phyloP scores from a whole-genome alignment of 2,113 vertebrate genomes.

The Cygnus atratus region DNA sequence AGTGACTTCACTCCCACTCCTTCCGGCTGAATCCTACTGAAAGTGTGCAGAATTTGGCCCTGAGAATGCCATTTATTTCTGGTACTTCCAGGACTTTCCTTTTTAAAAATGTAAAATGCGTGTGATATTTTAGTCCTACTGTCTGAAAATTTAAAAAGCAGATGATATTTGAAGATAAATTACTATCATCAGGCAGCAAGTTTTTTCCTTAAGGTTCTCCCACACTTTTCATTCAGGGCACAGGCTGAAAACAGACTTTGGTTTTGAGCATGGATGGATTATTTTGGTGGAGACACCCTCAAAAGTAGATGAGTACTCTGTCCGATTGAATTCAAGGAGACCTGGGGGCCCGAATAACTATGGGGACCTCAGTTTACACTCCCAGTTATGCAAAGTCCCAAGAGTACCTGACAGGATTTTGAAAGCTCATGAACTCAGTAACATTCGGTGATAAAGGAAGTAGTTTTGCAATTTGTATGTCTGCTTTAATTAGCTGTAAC shows the following conservation, averaged over 20 bases:
- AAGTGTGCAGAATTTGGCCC: slow-evolving; percentile 42
- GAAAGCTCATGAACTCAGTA: not conserved
- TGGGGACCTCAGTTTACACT: not conserved
- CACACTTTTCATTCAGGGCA: not conserved
- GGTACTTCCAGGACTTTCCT: slow-evolving; percentile 32
- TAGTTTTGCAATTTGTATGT: not conserved
- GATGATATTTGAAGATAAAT: slow-evolving; percentile 38
- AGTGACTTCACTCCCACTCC: slow-evolving; percentile 14
- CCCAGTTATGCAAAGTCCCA: not conserved
- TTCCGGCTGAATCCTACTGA: slow-evolving; percentile 6
- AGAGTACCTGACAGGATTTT: not conserved
- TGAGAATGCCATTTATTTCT: slow-evolving; percentile 21
- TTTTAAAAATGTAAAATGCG: slow-evolving; percentile 45
- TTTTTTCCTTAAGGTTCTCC: not conserved
- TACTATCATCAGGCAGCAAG: not conserved
- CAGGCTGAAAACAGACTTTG: not conserved
- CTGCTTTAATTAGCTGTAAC: not conserved
- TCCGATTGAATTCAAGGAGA: not conserved
- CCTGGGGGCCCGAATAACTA: not conserved
- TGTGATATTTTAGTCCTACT: slow-evolving; percentile 51
- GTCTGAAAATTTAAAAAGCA: slow-evolving; percentile 53
- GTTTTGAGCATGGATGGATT: not conserved
- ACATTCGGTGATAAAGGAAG: not conserved
- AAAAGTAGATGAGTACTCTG: not conserved
- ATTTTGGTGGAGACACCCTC: not conserved